Evolutionary conservation across 1,140 invertebrate species (phyloP).

Genomic region (Trichomalopsis sarcophagae): DNA sequence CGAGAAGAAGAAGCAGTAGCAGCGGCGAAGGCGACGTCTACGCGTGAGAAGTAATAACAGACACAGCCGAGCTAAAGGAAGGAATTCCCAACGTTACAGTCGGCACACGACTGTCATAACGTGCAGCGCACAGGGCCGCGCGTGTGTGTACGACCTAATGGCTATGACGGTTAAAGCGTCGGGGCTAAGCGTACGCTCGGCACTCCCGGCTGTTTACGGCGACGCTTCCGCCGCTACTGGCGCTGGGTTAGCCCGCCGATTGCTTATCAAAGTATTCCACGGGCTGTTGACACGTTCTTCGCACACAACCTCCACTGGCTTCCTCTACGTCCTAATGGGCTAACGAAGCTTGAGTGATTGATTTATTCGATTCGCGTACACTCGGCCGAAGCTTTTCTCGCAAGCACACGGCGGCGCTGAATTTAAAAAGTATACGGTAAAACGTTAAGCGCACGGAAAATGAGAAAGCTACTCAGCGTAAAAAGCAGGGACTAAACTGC

Average conservation of each 20-base stretch:
- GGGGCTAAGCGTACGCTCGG: neutral
- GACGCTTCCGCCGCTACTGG: neutral
- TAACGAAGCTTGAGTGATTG: too few relatives aligned
- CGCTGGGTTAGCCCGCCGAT: conserved; percentile 1
- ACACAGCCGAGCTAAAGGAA: neutral
- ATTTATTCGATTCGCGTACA: too few relatives aligned
- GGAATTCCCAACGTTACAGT: neutral
- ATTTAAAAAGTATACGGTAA: neutral
- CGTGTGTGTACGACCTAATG: neutral
- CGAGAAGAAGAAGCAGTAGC: neutral
- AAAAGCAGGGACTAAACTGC: neutral
- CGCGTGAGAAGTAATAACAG: neutral
- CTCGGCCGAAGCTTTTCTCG: neutral
- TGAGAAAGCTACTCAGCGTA: neutral
- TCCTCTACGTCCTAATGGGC: neutral
- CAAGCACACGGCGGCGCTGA: neutral
- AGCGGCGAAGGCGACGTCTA: neutral
- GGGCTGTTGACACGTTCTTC: neutral
- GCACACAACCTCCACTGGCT: too few relatives aligned
- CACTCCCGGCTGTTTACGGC: neutral
- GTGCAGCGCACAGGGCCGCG: neutral
- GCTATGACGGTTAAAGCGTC: neutral
- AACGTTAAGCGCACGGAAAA: neutral
- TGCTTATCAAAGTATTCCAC: conserved; percentile 30
- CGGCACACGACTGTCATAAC: neutral